Conservation (phyloP, 2,113 vertebrate species). For the Theristicus caerulescens region DNA sequence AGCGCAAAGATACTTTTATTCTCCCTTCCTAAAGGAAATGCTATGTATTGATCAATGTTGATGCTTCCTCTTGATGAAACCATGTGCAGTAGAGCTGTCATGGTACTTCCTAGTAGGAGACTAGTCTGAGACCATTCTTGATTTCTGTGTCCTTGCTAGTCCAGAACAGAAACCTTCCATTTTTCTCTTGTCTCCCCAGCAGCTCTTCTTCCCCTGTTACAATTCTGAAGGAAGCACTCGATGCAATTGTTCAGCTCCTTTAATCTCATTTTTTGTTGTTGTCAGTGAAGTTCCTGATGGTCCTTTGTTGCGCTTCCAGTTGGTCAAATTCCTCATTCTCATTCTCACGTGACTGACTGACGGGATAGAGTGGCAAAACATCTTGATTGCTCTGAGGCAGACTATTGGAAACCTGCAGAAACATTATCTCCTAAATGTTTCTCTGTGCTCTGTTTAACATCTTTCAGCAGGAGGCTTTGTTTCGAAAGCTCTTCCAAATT, state of each 20-base stretch:
- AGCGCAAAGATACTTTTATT: not conserved
- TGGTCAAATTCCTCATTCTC: conserved; percentile 3
- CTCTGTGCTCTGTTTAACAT: not conserved
- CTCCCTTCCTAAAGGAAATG: not conserved
- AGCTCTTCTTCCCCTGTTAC: not conserved
- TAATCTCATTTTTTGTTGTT: not conserved
- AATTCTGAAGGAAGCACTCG: not conserved
- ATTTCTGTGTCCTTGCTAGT: not conserved
- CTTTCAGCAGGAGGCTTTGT: not conserved
- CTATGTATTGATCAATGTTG: not conserved
- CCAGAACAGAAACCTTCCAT: not conserved
- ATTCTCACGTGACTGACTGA: not conserved
- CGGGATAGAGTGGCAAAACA: not conserved
- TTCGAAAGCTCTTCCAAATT: not conserved
- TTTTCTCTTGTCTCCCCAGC: not conserved
- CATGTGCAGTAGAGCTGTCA: rapidly evolving
- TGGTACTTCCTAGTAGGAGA: not conserved
- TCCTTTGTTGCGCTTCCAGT: not conserved
- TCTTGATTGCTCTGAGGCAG: not conserved
- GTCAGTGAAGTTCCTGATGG: not conserved
- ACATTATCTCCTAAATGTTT: not conserved
- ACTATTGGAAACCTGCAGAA: not conserved
- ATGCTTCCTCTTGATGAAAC: not conserved
- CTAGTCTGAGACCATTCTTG: not conserved
- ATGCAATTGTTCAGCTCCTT: not conserved